phyloP scores from a whole-genome alignment of 2,113 vertebrate species.

The Garra rufa region DNA sequence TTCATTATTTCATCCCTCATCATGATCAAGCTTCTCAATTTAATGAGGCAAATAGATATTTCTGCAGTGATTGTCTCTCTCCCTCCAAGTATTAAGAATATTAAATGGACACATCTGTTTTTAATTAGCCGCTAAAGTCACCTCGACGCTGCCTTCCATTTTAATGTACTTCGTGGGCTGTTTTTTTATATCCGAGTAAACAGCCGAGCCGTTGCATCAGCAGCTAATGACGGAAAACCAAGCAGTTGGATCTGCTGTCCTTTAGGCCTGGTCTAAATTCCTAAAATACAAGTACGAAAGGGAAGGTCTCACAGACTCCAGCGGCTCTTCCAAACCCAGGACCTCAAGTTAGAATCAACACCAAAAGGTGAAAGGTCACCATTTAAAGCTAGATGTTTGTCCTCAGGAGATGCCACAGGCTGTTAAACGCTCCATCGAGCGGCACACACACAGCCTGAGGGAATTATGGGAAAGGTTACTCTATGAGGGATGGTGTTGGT shows the following conservation, averaged over 20 bases:
- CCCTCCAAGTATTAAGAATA: constrained; percentile 85
- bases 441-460: neutral
- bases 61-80: constrained; percentile 82
- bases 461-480: constrained; percentile 56
- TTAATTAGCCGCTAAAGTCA: constrained; percentile 84
- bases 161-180: constrained; percentile 75
- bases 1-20: constrained; percentile 80
- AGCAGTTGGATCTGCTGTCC: neutral
- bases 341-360: neutral
- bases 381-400: constrained; percentile 18
- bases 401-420: neutral
- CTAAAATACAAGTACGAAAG: neutral
- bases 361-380: constrained; percentile 28
- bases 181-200: constrained; percentile 49
- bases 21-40: constrained; percentile 80
- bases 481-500: constrained; percentile 41
- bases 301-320: neutral
- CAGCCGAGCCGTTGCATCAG: neutral
- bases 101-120: constrained; percentile 87
- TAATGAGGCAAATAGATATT: constrained; percentile 82
- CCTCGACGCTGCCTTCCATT: constrained; percentile 80
- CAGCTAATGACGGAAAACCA: neutral
- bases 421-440: constrained; percentile 6
- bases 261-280: neutral
- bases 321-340: neutral